These are phyloP conservation scores for Zaprionus obscuricornis DNA, from an alignment of 2,888 invertebrate genomes.

Conservation along the genomic window DNA sequence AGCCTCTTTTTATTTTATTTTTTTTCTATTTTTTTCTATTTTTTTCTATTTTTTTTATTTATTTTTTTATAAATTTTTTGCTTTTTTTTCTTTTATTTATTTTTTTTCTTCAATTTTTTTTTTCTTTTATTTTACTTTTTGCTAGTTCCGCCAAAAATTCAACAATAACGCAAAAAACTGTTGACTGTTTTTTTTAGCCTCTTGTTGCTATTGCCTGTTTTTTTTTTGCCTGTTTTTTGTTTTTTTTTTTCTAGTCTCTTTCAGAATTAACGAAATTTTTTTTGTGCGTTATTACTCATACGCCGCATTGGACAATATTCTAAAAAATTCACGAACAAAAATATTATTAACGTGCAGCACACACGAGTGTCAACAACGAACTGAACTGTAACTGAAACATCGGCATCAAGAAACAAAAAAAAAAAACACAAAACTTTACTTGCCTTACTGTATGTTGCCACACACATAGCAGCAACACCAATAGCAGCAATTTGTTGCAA, in stretches of 20 bases:
- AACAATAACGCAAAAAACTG: constrained; percentile 23
- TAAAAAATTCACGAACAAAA: too few relatives aligned
- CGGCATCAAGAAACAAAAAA: too few relatives aligned
- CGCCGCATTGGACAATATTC: constrained; percentile 51
- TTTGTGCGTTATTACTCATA: constrained; percentile 47
- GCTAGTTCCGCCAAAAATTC: constrained; percentile 64
- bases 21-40: constrained; percentile 26
- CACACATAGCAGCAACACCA: too few relatives aligned
- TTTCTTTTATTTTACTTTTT: too few relatives aligned
- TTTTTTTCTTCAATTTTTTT: too few relatives aligned
- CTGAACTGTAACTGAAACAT: too few relatives aligned
- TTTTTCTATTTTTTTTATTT: neutral
- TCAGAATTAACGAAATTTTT: neutral
- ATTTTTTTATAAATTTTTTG: too few relatives aligned
- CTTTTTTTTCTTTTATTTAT: neutral
- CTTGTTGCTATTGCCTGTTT: neutral
- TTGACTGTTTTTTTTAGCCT: constrained; percentile 29
- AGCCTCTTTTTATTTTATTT: too few relatives aligned
- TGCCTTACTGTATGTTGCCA: too few relatives aligned
- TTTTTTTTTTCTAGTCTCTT: too few relatives aligned
- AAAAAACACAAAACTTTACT: too few relatives aligned
- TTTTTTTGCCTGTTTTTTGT: constrained; percentile 30
- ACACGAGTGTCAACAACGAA: constrained; percentile 69
- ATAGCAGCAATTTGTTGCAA: too few relatives aligned
- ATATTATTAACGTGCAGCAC: constrained; percentile 42